phyloP scores from a whole-genome alignment of 2,113 vertebrate species.

The Philantomba maxwellii region DNA sequence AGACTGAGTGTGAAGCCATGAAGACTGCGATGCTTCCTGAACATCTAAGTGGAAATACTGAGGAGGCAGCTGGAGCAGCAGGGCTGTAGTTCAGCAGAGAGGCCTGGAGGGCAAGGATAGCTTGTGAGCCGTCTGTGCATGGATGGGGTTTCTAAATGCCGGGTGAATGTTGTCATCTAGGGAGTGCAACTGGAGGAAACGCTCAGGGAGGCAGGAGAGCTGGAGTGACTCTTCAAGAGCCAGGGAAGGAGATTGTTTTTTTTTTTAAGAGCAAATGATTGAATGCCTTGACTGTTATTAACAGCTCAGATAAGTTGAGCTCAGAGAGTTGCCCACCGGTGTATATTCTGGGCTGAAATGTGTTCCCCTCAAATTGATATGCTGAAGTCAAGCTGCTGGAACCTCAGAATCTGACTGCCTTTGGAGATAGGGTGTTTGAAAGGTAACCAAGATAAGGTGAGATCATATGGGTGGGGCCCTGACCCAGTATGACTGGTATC shows the following conservation, averaged over 20 bases:
- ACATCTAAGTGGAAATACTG: too few relatives aligned
- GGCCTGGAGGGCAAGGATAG: too few relatives aligned
- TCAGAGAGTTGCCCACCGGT: too few relatives aligned
- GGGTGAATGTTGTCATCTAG: accelerated
- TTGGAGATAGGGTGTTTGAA: neutral
- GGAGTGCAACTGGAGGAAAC: neutral
- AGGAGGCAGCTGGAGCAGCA: too few relatives aligned
- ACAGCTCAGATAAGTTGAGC: neutral
- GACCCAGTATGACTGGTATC: neutral
- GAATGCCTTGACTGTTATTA: neutral
- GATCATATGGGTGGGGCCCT: neutral
- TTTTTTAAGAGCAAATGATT: neutral
- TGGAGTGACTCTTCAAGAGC: neutral
- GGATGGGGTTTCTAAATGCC: neutral
- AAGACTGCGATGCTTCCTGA: neutral
- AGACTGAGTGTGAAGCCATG: neutral
- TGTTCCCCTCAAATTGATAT: neutral
- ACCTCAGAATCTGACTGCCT: neutral
- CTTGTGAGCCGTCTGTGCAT: accelerated
- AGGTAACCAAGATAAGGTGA: neutral
- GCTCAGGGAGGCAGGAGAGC: neutral
- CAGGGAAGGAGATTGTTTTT: neutral
- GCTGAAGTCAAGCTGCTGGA: neutral
- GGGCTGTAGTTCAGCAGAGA: too few relatives aligned
- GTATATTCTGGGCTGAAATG: neutral